phyloP scores from a whole-genome alignment of 2,888 invertebrate species.

The Malthinus flaveolus region DNA sequence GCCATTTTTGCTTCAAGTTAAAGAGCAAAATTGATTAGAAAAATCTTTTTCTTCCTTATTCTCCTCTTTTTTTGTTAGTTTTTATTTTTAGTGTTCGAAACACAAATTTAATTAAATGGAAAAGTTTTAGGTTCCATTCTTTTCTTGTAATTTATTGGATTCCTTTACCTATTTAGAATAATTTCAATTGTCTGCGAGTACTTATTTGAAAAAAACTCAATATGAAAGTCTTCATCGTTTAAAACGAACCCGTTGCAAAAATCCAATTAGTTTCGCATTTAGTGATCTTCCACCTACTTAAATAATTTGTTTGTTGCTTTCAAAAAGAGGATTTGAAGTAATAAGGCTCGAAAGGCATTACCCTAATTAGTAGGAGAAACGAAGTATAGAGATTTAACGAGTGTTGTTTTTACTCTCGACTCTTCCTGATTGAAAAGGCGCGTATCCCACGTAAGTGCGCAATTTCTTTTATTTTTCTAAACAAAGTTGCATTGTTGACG shows the following conservation, averaged over 20 bases:
- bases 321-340: neutral
- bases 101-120: too few species aligned
- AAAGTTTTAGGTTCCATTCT: too few species aligned
- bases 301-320: too few species aligned
- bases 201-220: too few species aligned
- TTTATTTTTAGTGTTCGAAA: too few species aligned
- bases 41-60: neutral
- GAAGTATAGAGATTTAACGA: neutral
- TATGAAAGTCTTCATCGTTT: too few species aligned
- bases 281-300: too few species aligned
- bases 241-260: too few species aligned
- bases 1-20: neutral
- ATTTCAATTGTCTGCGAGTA: neutral
- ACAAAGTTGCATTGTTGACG: slow-evolving; percentile 9
- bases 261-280: too few species aligned
- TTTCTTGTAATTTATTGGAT: neutral
- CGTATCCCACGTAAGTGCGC: neutral
- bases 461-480: neutral
- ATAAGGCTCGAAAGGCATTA: neutral
- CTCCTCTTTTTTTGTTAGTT: neutral
- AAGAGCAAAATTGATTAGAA: slow-evolving; percentile 6
- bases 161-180: neutral
- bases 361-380: too few species aligned
- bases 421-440: neutral
- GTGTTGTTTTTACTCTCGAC: neutral